Base-by-base conservation (phyloP, 2,888 invertebrate genomes). In the Panopea generosa region DNA sequence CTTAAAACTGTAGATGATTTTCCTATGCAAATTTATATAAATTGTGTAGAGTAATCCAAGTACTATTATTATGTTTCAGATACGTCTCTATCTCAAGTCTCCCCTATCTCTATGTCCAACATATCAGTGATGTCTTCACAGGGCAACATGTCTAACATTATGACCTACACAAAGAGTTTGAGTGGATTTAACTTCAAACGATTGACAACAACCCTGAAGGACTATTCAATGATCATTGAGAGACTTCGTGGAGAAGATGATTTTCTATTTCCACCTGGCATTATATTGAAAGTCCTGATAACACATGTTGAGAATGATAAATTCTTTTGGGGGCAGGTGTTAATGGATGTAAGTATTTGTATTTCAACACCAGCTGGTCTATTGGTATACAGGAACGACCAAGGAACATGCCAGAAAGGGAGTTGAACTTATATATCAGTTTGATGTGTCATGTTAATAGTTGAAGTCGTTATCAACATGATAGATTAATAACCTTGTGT, bases 261-360 rank as follows among this genome's bases (percentile, higher is more conserved):
- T 4, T 56, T 57, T 14, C 27, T 52, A n/a, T 52, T 57, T 14
- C 38, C 43, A 4, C 18, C 18, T 2, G 68, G 73, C 16, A 72
- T 67, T 27, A 55, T 29, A 16, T 20, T 82, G 14, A 60, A 50
- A 11, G 77, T 84, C 14, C 26, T 67, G 61, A 53, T 84, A 16
- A 84, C 84, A 7, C 61, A 74, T 43, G 72, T 76, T 3, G 77
- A 78, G 18, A 73, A 80, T 49, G 70, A 80, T 22, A 70, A 67
- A 11, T 72, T 75, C 52, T 76, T 84, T 65, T 84, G 77, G 78
- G 84, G 76, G 7, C 84, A 84, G 29, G 56, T 82, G 6, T 26
- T 82, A 1, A n/a, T 47, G 27, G 78, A 82, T 70, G 82, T 82
- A 27, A 76, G 78, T 72, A n/a, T 22, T 61, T 20, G 18, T 3